These are phyloP conservation scores for Manis javanica DNA, from an alignment of 2,797 vertebrate genomes.

Conservation along the genomic window DNA sequence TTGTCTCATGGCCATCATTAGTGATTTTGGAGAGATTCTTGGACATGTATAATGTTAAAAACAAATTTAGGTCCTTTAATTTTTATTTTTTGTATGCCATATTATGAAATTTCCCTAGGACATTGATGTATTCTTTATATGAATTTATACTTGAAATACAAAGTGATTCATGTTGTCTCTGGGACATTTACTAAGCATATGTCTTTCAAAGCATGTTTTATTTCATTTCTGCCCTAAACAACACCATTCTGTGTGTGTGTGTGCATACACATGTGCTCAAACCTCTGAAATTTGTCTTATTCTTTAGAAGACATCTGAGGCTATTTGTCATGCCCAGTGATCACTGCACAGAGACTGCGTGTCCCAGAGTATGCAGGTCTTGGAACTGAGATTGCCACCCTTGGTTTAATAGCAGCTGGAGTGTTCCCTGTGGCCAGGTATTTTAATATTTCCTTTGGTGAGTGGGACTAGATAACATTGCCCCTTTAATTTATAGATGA, in stretches of 20 bases:
- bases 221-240: slow-evolving; percentile 24
- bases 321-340: not conserved
- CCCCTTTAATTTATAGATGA: slow-evolving; percentile 58
- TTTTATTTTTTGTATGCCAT: not conserved
- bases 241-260: not conserved
- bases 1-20: not conserved
- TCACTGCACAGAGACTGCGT: accelerated
- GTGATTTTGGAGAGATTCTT: not conserved
- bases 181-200: not conserved
- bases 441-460: slow-evolving; percentile 53
- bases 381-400: not conserved
- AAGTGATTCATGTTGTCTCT: not conserved
- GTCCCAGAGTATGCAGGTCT: not conserved
- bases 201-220: slow-evolving; percentile 17
- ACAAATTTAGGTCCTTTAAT: not conserved
- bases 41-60: not conserved
- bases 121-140: not conserved
- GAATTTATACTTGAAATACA: not conserved
- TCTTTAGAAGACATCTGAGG: slow-evolving; percentile 51
- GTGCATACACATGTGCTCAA: not conserved
- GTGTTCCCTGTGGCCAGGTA: not conserved
- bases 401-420: not conserved
- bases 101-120: slow-evolving; percentile 2
- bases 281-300: slow-evolving; percentile 21
- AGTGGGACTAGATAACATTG: slow-evolving; percentile 31